Evolutionary conservation across 2,797 vertebrate species (phyloP).

Genomic region (Catostomus latipinnis): DNA sequence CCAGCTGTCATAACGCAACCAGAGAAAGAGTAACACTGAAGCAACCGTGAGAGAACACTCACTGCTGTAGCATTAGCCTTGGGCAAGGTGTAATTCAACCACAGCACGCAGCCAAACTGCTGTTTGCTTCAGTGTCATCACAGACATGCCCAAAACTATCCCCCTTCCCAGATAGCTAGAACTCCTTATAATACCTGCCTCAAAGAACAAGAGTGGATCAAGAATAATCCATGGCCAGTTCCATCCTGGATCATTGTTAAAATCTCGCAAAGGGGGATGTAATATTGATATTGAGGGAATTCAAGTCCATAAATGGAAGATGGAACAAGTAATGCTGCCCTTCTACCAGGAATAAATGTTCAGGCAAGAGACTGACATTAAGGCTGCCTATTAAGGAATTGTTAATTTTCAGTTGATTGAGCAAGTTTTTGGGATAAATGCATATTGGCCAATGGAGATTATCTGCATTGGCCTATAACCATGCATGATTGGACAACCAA

Average conservation of each 20-base stretch:
- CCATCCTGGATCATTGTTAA: slow-evolving; percentile 8
- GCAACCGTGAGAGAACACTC: slow-evolving; percentile 25
- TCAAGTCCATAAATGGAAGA: not conserved
- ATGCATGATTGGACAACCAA: no score
- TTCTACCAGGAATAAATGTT: slow-evolving; percentile 4
- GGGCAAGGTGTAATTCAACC: slow-evolving; percentile 37
- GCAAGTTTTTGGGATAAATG: no score
- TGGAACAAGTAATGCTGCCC: not conserved
- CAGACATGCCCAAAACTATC: slow-evolving; percentile 37
- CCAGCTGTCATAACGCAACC: slow-evolving; percentile 10
- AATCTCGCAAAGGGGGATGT: not conserved
- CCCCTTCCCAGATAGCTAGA: not conserved
- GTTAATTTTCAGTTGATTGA: no score
- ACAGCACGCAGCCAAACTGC: not conserved
- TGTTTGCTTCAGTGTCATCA: slow-evolving; percentile 28
- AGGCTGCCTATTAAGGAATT: not conserved
- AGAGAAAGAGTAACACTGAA: slow-evolving; percentile 21
- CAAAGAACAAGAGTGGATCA: not conserved
- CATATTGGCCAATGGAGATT: no score
- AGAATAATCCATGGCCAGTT: not conserved
- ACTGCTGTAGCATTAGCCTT: slow-evolving; percentile 14
- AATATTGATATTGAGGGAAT: slow-evolving; percentile 22
- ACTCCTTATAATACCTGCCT: slow-evolving; percentile 1
- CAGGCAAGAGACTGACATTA: not conserved
- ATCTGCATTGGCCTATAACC: no score